Percentiles rank a stretch among this genome's conserved stretches.
Evolutionary conservation across 2,888 invertebrate species (phyloP).

Genomic region (Hyles lineata): DNA sequence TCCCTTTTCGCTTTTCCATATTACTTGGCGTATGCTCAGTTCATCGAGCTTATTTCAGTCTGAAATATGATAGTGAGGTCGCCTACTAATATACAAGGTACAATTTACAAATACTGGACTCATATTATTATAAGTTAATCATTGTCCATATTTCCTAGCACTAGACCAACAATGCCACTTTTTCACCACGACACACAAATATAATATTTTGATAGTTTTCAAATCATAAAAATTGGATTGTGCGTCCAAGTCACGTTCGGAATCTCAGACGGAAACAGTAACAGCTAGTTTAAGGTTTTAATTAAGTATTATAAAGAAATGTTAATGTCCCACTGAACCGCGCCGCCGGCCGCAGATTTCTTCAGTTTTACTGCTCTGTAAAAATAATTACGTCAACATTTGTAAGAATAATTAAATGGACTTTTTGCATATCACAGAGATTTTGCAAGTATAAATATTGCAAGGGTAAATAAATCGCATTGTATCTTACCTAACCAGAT

Average conservation of each 20-base stretch:
- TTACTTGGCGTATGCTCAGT: too few species aligned
- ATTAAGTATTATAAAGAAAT: conserved; percentile 23
- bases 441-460: too few species aligned
- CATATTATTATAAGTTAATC: too few species aligned
- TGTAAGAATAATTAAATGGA: background rate
- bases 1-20: too few species aligned
- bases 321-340: background rate
- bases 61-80: too few species aligned
- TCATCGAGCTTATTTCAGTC: too few species aligned
- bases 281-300: conserved; percentile 22
- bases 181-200: background rate
- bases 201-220: background rate
- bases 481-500: too few species aligned
- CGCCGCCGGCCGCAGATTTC: background rate
- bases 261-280: conserved; percentile 18
- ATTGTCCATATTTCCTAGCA: too few species aligned
- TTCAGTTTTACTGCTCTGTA: background rate
- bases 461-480: too few species aligned
- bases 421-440: background rate
- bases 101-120: too few species aligned
- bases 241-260: background rate
- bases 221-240: background rate
- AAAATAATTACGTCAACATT: background rate
- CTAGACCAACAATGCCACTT: too few species aligned
- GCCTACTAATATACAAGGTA: too few species aligned